Base-by-base conservation (phyloP, 2,888 invertebrate species). In the Macrophya annulata region DNA sequence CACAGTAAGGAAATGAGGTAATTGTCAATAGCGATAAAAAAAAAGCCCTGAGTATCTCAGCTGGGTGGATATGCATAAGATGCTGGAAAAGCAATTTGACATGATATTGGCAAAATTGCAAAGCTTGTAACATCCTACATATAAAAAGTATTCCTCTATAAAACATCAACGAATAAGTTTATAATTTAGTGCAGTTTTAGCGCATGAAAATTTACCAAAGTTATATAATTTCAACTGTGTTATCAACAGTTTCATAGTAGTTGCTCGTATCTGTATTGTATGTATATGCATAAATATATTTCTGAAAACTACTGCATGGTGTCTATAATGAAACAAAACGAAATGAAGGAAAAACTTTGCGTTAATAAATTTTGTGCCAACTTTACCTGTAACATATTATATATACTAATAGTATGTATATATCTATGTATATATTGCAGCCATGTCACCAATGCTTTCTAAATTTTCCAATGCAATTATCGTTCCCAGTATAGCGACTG, bases 381-480 rank as follows among this genome's bases (percentile, higher is more conserved):
- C 25, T 62, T 21, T 25, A 62, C 12, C 48, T 48, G 12, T 48
- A 12, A 12, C 12, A 48, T 48, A 48, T 48, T 48, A 31, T 48
- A 48, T 4, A 4, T 48, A 4, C n/a, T n/a, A 12, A 48, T 4
- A 12, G 15, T n/a, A 55, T 1, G 37, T 68, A 37, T 68, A 15
- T 68, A 25, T 68, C 0, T 17, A 59, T 21, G 62, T 62, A 21
- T 68, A 68, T 31, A 68, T 4, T 71, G 17, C 40, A 40, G 72
- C 43, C 72, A 43, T 40, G 72, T 72, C 72, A 72, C 45, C 72
- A 45, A 72, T 72, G 45, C 72, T 45, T 72, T 72, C 21, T 72
- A 72, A 72, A 72, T 72, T 72, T 72, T 43, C 43, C 72, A 25
- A 72, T 21, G 72, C 21, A 72, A 72, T 72, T 72, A 43, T 72